These are phyloP conservation scores for Dicrurus megarhynchus DNA, from an alignment of 2,113 vertebrate genomes.

Conservation along the genomic window DNA sequence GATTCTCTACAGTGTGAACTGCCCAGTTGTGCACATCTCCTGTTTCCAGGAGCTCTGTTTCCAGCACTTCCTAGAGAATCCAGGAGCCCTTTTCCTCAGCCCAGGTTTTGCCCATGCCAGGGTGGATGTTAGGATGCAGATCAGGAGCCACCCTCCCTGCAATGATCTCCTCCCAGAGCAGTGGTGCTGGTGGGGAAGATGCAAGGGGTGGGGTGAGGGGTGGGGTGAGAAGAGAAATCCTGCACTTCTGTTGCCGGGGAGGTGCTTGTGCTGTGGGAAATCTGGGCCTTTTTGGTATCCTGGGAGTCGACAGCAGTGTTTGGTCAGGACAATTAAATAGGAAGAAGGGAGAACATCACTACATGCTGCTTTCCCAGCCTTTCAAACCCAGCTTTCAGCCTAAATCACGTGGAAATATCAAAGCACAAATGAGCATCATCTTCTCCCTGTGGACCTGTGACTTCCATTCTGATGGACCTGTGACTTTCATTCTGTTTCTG, in stretches of 20 bases:
- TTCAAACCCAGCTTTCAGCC: not conserved
- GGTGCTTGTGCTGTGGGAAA: not conserved
- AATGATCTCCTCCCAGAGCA: not conserved
- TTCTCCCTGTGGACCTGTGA: not conserved
- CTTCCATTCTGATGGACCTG: not conserved
- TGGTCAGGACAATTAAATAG: not conserved
- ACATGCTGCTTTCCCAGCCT: not conserved
- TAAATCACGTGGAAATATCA: not conserved
- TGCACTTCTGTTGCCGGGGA: not conserved
- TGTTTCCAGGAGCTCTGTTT: not conserved
- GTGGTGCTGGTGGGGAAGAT: not conserved
- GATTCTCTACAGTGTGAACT: not conserved
- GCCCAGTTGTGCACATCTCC: rapidly evolving
- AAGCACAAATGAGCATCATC: not conserved
- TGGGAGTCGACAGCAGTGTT: not conserved
- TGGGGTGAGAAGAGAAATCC: not conserved
- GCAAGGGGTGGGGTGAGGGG: not conserved
- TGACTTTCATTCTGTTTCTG: not conserved
- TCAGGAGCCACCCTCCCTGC: not conserved
- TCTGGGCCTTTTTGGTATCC: not conserved
- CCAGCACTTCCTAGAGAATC: not conserved
- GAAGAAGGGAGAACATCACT: not conserved
- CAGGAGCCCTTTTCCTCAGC: not conserved
- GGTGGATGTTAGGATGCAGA: not conserved
- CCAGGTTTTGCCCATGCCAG: not conserved